These are phyloP conservation scores for Anthopleura xanthogrammica DNA, from an alignment of 92 coral and sea anemone species.

Conservation along the genomic window DNA sequence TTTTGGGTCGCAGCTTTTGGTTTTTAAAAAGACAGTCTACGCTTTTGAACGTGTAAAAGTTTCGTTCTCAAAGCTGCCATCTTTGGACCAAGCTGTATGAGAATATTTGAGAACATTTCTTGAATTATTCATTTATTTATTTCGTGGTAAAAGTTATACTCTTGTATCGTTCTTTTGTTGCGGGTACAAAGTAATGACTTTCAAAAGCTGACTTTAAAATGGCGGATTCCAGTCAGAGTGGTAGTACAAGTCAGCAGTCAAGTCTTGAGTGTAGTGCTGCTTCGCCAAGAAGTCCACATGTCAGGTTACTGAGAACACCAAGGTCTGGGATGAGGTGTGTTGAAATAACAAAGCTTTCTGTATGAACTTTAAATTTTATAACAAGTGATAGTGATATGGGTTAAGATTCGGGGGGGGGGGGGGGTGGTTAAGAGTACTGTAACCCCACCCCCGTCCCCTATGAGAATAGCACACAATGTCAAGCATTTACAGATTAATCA, in stretches of 20 bases:
- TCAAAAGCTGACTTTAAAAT: neutral
- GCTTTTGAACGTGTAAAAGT: too few relatives aligned
- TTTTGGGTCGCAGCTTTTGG: neutral
- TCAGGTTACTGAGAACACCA: conserved; percentile 6
- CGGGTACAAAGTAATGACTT: too few relatives aligned
- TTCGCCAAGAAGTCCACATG: neutral
- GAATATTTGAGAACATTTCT: too few relatives aligned
- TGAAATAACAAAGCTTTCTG: neutral
- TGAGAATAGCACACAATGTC: too few relatives aligned
- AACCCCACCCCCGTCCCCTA: too few relatives aligned
- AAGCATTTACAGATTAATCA: too few relatives aligned
- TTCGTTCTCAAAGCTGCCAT: neutral
- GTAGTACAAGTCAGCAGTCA: neutral
- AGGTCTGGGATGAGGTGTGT: conserved; percentile 29
- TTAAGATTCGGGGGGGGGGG: neutral
- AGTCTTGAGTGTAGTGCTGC: neutral
- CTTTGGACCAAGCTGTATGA: neutral
- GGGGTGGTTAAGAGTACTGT: too few relatives aligned
- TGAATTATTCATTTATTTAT: too few relatives aligned
- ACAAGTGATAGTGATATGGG: too few relatives aligned
- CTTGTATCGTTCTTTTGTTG: too few relatives aligned
- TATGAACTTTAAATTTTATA: too few relatives aligned
- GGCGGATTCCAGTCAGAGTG: neutral
- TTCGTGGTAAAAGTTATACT: too few relatives aligned
- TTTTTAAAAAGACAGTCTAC: neutral